Base-by-base conservation (phyloP, 1,140 invertebrate species). In the Drosophila nigromelanica region DNA sequence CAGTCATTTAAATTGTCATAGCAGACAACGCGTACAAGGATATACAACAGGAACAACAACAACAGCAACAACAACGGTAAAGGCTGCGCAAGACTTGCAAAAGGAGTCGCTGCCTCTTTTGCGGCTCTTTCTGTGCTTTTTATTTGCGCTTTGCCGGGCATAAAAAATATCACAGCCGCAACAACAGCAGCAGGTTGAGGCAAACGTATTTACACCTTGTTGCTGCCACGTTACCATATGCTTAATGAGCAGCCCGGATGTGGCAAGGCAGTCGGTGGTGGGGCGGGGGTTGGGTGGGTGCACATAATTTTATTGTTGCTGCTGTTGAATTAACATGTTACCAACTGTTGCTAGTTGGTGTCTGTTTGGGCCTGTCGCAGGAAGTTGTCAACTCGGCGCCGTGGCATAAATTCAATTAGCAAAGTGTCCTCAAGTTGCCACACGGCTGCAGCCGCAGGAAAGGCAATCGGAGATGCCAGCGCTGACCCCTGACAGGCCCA, bases 1-100 rank as follows among this genome's bases (percentile, higher is more conserved):
- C 78, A 81, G 82, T 71, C 82, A 87, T 86, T 86, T 87, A 86
- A 86, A 86, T 86, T 86, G 81, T 86, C 82, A 73, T 78, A 81
- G 81, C 69, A 71, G 70, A 66, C 68, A 80, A 74, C 33, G 54
- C 43, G 51, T 43, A 70, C 74, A 81, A 81, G 74, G 71, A 78
- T 76, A 59, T 12, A 12, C 27, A 27, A 27, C 27, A 27, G 27
- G 5, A 6, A 27, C 27, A 27, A 27, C 5, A 27, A 27, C 27
- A 27, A 6, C 21, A n/a, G n/a, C n/a, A 24, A 24, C 21, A 52
- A 39, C 47, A 48, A 35, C 37, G 50, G 45, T 15, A 51, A 86
- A 63, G 81, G 81, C 73, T 78, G 75, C 43, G 47, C 69, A 56
- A 62, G 52, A 61, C 18, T 39, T 37, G 45, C 52, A 18, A 30